phyloP scores from a whole-genome alignment of 2,888 invertebrate species.

The Phengaris arion region DNA sequence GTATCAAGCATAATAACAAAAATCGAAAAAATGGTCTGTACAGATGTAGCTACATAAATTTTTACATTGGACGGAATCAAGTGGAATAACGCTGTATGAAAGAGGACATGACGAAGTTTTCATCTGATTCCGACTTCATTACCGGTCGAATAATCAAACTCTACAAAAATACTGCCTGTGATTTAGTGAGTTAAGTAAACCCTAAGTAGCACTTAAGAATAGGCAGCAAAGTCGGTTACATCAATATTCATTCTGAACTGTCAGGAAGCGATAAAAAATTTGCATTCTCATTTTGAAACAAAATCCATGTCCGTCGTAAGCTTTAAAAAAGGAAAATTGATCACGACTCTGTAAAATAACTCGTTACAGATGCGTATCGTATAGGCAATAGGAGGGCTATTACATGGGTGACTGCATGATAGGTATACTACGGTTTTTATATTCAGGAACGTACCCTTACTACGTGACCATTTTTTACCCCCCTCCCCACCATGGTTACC shows the following conservation, averaged over 20 bases:
- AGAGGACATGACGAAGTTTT: neutral
- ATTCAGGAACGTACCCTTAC: too few relatives aligned
- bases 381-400: too few relatives aligned
- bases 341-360: neutral
- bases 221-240: neutral
- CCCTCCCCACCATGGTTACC: too few relatives aligned
- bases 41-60: conserved; percentile 21
- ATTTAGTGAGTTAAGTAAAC: too few relatives aligned
- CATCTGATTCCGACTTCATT: conserved; percentile 20
- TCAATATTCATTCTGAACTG: conserved; percentile 4
- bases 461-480: too few relatives aligned
- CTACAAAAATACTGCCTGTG: too few relatives aligned
- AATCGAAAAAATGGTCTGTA: conserved; percentile 7
- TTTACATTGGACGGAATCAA: conserved; percentile 28
- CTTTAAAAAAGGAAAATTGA: neutral
- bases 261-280: neutral
- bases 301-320: conserved; percentile 1
- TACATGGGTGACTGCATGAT: too few relatives aligned
- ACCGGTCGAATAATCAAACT: too few relatives aligned
- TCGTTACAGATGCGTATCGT: too few relatives aligned
- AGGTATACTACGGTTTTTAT: too few relatives aligned
- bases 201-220: neutral
- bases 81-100: conserved; percentile 16
- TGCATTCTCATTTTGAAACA: neutral
- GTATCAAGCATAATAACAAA: neutral